These are phyloP conservation scores for Lasioglossum leucozonium DNA, from an alignment of 2,888 invertebrate species.

Conservation along the genomic window DNA sequence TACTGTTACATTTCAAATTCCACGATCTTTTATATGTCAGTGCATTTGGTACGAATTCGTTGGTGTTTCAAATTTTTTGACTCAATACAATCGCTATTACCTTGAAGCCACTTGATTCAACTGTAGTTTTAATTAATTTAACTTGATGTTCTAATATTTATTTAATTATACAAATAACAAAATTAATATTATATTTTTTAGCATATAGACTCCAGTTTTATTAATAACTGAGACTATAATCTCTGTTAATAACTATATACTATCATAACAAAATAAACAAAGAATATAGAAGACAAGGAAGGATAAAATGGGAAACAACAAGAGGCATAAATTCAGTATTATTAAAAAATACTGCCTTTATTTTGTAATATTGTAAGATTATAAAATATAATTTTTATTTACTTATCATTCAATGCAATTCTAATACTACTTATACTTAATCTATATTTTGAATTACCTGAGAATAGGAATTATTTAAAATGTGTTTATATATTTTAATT, in stretches of 20 bases:
- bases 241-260: background rate
- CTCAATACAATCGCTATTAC: background rate
- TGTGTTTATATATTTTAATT: slow-evolving; percentile 16
- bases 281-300: background rate
- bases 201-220: background rate
- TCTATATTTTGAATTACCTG: slow-evolving; percentile 23
- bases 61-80: background rate
- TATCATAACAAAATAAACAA: background rate
- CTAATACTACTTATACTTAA: slow-evolving; percentile 22
- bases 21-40: background rate
- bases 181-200: background rate
- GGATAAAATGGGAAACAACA: background rate
- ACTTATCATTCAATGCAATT: background rate
- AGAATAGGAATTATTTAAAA: slow-evolving; percentile 16
- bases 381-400: slow-evolving; percentile 26
- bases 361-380: slow-evolving; percentile 14
- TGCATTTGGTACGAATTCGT: slow-evolving; percentile 2
- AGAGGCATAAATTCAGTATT: background rate
- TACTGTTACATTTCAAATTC: slow-evolving; percentile 21
- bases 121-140: background rate
- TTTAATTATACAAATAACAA: background rate
- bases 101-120: too few relatives aligned
- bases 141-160: background rate
- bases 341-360: slow-evolving; percentile 17
- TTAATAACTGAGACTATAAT: too few relatives aligned